Evolutionary conservation across 2,113 vertebrate genomes (phyloP).

Genomic region (Ophthalmolycus amberensis): DNA sequence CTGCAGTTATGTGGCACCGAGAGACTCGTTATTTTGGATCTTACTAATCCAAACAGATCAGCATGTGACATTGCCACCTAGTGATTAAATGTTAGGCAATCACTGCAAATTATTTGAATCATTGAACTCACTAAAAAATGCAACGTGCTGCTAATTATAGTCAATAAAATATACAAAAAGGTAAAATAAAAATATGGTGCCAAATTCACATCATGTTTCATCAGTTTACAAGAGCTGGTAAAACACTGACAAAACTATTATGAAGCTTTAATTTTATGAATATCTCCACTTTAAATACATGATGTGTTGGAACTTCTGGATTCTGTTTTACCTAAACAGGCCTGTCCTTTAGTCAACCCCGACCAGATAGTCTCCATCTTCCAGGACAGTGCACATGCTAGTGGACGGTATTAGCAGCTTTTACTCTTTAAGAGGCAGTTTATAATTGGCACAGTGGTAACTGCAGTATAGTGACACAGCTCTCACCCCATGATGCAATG

Average conservation of each 20-base stretch:
- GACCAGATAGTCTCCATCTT: background rate
- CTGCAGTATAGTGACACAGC: constrained; percentile 23
- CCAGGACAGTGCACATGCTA: background rate
- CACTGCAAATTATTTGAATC: constrained; percentile 13
- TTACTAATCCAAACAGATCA: constrained; percentile 57
- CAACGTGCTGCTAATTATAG: background rate
- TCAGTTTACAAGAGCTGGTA: background rate
- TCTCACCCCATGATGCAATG: constrained; percentile 20
- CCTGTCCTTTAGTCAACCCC: background rate
- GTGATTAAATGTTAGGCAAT: constrained; percentile 27
- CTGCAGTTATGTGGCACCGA: constrained; percentile 22
- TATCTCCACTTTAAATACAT: background rate
- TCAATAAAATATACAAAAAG: background rate
- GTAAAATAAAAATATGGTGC: background rate
- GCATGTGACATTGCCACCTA: constrained; percentile 37
- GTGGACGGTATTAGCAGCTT: constrained; percentile 34
- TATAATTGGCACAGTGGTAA: constrained; percentile 32
- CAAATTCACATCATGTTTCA: background rate
- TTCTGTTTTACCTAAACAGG: background rate
- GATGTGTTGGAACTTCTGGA: background rate
- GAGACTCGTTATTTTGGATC: constrained; percentile 50
- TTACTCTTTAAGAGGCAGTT: constrained; percentile 24
- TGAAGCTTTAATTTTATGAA: background rate
- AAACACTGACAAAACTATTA: background rate
- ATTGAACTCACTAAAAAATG: constrained; percentile 20